Conservation (phyloP, 2,113 vertebrate species). For the Cettia cetti region DNA sequence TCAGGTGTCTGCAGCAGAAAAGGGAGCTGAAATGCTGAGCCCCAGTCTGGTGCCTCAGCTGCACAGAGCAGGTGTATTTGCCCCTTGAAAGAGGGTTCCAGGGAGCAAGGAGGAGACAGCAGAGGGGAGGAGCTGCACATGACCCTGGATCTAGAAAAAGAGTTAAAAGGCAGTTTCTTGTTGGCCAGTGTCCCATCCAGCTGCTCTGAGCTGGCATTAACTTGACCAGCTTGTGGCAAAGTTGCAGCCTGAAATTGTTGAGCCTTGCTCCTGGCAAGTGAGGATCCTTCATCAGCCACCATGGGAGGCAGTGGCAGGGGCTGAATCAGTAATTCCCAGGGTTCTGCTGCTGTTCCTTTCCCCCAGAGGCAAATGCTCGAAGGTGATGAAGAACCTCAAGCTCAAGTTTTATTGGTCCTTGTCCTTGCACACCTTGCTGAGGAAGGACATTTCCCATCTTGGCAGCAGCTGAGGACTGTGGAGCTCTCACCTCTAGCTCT, state of each 20-base stretch:
- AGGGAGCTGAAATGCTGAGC: background rate
- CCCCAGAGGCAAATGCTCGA: background rate
- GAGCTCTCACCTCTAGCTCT: background rate
- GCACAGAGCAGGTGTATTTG: background rate
- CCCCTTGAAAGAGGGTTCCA: background rate
- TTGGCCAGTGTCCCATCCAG: background rate
- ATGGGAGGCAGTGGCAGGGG: background rate
- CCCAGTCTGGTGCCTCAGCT: background rate
- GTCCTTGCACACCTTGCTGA: background rate
- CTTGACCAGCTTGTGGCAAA: background rate
- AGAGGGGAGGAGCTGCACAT: background rate
- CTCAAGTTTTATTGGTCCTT: background rate
- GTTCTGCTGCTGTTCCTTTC: background rate
- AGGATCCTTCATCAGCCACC: background rate
- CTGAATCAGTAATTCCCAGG: rapidly evolving
- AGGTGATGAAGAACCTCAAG: background rate
- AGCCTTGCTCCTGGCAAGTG: background rate
- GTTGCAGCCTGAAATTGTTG: background rate
- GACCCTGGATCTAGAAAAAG: background rate
- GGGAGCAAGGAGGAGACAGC: background rate
- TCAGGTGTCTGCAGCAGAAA: background rate
- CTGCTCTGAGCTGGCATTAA: background rate
- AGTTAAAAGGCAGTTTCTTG: background rate
- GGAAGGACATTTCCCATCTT: background rate
- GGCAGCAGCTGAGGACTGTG: background rate